Base-by-base conservation (phyloP, 1,140 invertebrate genomes). In the Drosophila sproati region DNA sequence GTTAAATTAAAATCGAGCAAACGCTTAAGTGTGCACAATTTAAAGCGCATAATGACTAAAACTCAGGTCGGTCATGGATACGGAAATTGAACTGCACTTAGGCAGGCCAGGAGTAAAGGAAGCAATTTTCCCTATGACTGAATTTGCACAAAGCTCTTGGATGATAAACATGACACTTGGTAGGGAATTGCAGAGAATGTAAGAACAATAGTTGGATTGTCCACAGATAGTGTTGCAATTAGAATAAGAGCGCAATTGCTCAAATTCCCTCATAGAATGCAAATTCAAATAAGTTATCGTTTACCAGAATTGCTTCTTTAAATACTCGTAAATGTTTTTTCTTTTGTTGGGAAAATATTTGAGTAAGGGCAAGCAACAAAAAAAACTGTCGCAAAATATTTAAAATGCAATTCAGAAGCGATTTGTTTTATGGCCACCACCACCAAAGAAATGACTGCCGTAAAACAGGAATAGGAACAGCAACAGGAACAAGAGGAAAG, bases 331-430 rank as follows among this genome's bases (percentile, higher is more conserved):
- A 12, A 12, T 12, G 12, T 12, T 12, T 12, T 12, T 12, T 12
- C 12, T 12, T 12, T 12, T 12, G 12, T 12, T 12, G 12, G 12
- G 12, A 12, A 12, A 10, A 50, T 50, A 20, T 29, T 41, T 39
- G 37, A 31, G 3, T 34, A 6, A 29, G 45, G 45, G 5, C 28
- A 5, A 52, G 10, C 31, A 32, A 8, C 20, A 5, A 56, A 32
- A 5, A 77, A 85, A 77, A 72, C 71, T 68, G 60, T 73, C 47
- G 73, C 63, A 69, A 85, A 83, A 85, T 85, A 80, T 85, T 85
- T 83, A 80, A 83, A 83, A 71, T 86, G 73, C 81, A 86, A 86
- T 83, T 83, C 73, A 67, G 77, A 86, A 86, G 77, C 73, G 73
- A 83, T 83, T 83, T 85, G 81, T 80, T 86, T 77, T 73, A 80